Base-by-base conservation (phyloP, 2,888 invertebrate species). In the Agonopterix subpropinquella region DNA sequence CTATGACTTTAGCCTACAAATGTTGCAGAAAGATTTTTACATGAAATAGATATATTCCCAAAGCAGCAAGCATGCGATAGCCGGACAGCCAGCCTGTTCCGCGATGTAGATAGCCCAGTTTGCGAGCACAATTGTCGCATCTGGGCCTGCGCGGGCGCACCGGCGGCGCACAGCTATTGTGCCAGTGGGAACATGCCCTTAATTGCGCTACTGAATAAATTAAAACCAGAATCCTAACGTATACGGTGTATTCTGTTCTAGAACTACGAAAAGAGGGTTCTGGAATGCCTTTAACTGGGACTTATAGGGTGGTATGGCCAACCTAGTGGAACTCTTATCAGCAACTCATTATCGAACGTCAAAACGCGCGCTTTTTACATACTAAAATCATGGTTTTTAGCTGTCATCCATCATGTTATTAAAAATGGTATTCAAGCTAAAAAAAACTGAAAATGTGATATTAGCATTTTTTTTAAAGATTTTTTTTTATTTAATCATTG, bases 181-280 rank as follows among this genome's bases (percentile, higher is more conserved):
- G 73, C 67, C 56, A 74, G 71, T 77, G 77, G 70, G 75, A 79
- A 84, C 85, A 85, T 72, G 72, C 74, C 84, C 84, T 84, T 87
- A 85, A 87, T 87, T 87, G 85, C 86, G 59, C 64, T 66, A 67
- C 64, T 64, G 87, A 77, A 86, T 87, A 85, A 87, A 87, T 87
- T 85, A 86, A 85, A 85, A 81, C 73, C 60, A 77, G 81, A 80
- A 79, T 74, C 71, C 73, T 76, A 76, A 77, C 81, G 70, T 70
- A 67, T 70, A 73, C 72, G 62, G 72, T 62, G 58, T 64, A 61
- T 57, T 56, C 60, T 35, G 53, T 49, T 56, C 55, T 47, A 58
- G 5, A 28, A 7, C 28, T 72, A 73, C 62, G 68, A 77, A 75
- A 35, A 41, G 13, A 45, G 37, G 41, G 48, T 39, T 39, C 39